These are phyloP conservation scores for Podabrus alpinus DNA, from an alignment of 2,888 invertebrate species.

Conservation along the genomic window DNA sequence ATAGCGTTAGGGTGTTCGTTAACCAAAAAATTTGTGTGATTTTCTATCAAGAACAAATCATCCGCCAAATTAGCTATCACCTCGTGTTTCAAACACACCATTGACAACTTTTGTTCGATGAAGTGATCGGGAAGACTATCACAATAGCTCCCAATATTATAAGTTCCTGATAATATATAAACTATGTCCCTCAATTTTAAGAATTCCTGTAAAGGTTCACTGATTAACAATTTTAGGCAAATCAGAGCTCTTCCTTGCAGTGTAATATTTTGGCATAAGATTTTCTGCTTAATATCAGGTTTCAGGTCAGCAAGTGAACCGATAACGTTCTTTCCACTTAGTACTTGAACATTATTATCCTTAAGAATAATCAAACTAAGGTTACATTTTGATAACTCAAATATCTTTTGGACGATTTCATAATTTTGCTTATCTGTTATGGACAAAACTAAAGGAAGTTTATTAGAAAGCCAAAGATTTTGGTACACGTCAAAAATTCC, in stretches of 20 bases:
- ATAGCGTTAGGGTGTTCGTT: background rate
- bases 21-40: background rate
- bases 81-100: background rate
- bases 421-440: background rate
- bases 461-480: background rate
- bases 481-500: background rate
- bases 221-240: background rate
- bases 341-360: background rate
- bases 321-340: background rate
- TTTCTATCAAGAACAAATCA: slow-evolving; percentile 5
- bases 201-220: background rate
- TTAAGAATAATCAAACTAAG: background rate
- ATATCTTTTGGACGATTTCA: background rate
- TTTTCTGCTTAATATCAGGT: background rate
- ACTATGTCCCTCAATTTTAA: slow-evolving; percentile 7
- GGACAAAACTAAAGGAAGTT: background rate
- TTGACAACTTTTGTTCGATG: background rate
- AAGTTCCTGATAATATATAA: background rate
- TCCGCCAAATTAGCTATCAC: background rate
- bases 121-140: background rate
- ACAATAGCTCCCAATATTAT: slow-evolving; percentile 4
- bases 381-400: background rate
- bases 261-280: background rate
- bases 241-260: slow-evolving; percentile 4
- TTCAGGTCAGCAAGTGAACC: background rate